Conservation (phyloP, 2,888 invertebrate species). For the Caenorhabditis wallacei region DNA sequence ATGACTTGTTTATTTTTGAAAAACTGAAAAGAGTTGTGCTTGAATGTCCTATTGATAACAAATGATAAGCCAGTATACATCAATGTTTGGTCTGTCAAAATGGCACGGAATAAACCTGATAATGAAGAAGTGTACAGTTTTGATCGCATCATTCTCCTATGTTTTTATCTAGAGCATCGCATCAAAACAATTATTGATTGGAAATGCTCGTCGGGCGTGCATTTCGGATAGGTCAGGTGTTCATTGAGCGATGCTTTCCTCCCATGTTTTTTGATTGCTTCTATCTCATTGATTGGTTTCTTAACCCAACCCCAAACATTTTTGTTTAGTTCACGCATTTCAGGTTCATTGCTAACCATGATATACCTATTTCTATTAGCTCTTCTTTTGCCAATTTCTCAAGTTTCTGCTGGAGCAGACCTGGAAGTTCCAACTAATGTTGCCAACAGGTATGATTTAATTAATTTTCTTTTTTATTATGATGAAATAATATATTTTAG, state of each 20-base stretch:
- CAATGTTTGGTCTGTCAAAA: conserved; percentile 59
- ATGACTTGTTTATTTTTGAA: conserved; percentile 48
- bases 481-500: conserved; percentile 49
- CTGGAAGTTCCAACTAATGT: conserved; percentile 67
- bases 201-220: conserved; percentile 14
- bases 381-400: conserved; percentile 15
- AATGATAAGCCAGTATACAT: conserved; percentile 41
- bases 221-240: conserved; percentile 53
- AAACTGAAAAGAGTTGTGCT: conserved; percentile 17
- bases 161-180: neutral
- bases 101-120: conserved; percentile 45
- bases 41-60: conserved; percentile 49
- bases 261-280: conserved; percentile 36
- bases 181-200: conserved; percentile 24
- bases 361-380: conserved; percentile 45
- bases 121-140: conserved; percentile 36
- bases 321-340: conserved; percentile 33
- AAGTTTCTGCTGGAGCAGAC: conserved; percentile 42
- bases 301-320: conserved; percentile 11
- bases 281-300: conserved; percentile 34
- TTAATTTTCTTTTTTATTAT: neutral
- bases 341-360: conserved; percentile 46
- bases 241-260: conserved; percentile 24
- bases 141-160: conserved; percentile 15
- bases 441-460: conserved; percentile 61